Percentiles rank a stretch among this genome's conserved stretches.
These are phyloP conservation scores for Poeciliopsis turrubarensis DNA, from an alignment of 2,113 vertebrate species.

Conservation along the genomic window DNA sequence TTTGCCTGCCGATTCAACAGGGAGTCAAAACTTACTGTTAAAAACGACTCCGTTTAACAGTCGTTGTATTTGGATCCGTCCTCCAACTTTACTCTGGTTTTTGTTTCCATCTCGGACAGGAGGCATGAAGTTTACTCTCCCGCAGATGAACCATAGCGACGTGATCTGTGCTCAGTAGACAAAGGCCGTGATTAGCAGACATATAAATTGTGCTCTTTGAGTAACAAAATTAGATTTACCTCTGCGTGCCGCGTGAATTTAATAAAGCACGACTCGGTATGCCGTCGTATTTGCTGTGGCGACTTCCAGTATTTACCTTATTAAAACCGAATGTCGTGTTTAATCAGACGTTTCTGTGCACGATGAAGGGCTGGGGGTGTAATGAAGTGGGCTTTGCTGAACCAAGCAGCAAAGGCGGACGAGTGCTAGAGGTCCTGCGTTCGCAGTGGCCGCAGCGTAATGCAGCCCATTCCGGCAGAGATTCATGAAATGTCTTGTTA, in stretches of 20 bases:
- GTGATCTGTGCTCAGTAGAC: conserved; percentile 19
- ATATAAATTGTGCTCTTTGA: conserved; percentile 27
- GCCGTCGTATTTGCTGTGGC: conserved; percentile 44
- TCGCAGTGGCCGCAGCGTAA: conserved; percentile 26
- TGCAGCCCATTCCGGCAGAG: conserved; percentile 15
- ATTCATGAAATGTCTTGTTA: conserved; percentile 17
- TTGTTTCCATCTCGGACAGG: no score
- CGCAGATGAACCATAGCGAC: not conserved
- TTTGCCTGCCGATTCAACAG: not conserved
- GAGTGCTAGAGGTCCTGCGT: conserved; percentile 35
- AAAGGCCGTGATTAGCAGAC: conserved; percentile 4
- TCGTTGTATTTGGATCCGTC: not conserved
- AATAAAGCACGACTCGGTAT: conserved; percentile 26
- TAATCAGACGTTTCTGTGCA: conserved; percentile 55
- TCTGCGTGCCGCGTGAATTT: conserved; percentile 32
- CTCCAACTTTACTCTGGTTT: no score
- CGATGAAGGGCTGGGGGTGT: conserved; percentile 25
- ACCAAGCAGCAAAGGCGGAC: conserved; percentile 21
- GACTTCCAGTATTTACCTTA: conserved; percentile 58
- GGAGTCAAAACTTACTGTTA: no score
- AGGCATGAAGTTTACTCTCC: conserved; percentile 8
- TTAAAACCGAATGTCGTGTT: conserved; percentile 45
- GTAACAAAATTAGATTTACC: conserved; percentile 38
- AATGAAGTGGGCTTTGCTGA: conserved; percentile 37
- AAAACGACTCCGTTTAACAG: no score